Percentiles rank a stretch among this genome's conserved stretches.
Evolutionary conservation across 2,888 invertebrate species (phyloP).

Genomic region (Athrips mouffetella): DNA sequence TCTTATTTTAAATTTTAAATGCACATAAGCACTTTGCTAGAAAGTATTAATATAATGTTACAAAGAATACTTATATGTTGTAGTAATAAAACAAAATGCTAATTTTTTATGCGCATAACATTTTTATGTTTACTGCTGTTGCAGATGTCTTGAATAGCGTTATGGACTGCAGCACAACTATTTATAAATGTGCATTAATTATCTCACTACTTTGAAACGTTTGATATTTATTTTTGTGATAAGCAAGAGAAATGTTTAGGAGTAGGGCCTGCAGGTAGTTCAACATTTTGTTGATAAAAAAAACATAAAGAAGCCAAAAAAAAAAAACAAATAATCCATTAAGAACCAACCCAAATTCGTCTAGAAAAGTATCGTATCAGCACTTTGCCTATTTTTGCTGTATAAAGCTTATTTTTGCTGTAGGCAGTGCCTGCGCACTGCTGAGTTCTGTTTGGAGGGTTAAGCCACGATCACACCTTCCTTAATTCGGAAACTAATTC

Average conservation of each 20-base stretch:
- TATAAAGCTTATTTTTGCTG: no score
- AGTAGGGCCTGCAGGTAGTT: no score
- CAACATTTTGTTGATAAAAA: no score
- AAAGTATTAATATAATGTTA: conserved; percentile 4
- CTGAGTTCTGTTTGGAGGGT: no score
- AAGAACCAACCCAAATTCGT: no score
- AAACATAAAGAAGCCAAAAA: no score
- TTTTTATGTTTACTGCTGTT: conserved; percentile 5
- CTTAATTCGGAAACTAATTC: no score
- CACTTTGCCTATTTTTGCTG: no score
- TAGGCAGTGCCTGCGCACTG: no score
- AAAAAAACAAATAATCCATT: no score
- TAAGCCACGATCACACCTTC: no score
- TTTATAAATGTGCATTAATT: conserved; percentile 14
- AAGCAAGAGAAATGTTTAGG: not conserved
- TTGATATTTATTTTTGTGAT: not conserved
- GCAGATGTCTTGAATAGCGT: conserved; percentile 3
- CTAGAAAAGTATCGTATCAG: no score
- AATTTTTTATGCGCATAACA: conserved; percentile 3
- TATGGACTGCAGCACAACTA: conserved; percentile 1
- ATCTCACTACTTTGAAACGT: not conserved
- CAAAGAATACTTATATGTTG: conserved; percentile 9
- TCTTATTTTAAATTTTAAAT: conserved; percentile 10
- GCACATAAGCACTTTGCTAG: conserved; percentile 8
- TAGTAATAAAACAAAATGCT: conserved; percentile 4